Evolutionary conservation across 2,113 vertebrate species (phyloP), one percentile per base, ranked within the genome.

Genomic region (Loxodonta africana): DNA sequence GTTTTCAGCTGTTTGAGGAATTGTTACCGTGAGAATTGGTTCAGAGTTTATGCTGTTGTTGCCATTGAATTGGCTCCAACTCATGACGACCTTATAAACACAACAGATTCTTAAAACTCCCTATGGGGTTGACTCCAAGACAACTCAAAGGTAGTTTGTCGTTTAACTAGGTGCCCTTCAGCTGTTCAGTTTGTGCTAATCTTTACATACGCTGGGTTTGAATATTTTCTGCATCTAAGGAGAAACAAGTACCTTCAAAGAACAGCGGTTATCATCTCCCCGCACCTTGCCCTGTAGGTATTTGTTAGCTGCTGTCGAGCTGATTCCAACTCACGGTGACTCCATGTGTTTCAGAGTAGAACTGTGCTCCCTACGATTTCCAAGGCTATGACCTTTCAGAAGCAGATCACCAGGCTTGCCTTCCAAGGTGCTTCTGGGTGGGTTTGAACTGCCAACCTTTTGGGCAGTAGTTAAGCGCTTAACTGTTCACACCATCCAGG

Each of bases 31-130:
- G 41, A 92, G 41, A 65, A 96, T 88, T 91, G 28, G 48, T 96
- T 95, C 92, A 82, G 62, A 85, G 57, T 74, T 96, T 83, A 74
- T 23, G 37, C 8, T 41, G 28, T n/a, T 74, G 73, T 4, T 41
- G 37, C 21, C 37, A 41, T 41, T 6, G 41, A 74, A 37, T 12
- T 69, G 65, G 15, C 65, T 33, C 30, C 30, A 69, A 69, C 30
- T 69, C 30, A 30, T 33, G 15, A 28, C 3, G 65, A 67, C 28
- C 6, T 69, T 69, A 71, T 0, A 57, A 96, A 96, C 95, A 62
- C 80, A 93, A n/a, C 73, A 95, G 73, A 93, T 73, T 82, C 92
- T 95, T 94, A 60, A 37, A 65, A 65, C 41, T 91, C 6, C 8
- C 25, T 6, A 37, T 78, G 57, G 83, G 8, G 28, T 78, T 91